Evolutionary conservation across 1,140 invertebrate genomes (phyloP).

Genomic region (Cyclargus thomasi): DNA sequence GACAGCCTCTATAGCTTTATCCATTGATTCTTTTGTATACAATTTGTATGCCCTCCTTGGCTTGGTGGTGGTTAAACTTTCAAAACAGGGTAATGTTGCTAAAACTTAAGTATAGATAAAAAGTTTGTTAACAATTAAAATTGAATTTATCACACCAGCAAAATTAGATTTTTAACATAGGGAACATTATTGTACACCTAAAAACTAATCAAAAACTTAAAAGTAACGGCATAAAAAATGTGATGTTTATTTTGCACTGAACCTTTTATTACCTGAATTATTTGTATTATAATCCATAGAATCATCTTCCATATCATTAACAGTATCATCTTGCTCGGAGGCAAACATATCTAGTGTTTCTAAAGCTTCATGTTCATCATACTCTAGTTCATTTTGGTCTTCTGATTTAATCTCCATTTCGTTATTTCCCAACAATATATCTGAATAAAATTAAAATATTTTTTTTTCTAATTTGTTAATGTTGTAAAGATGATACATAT

Average conservation of each 20-base stretch:
- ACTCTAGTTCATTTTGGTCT: background rate
- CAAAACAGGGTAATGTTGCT: background rate
- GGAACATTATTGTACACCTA: too few relatives aligned
- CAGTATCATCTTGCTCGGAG: background rate
- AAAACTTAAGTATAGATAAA: background rate
- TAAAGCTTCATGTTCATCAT: background rate
- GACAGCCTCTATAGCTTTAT: constrained; percentile 21
- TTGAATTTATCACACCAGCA: too few relatives aligned
- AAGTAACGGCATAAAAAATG: too few relatives aligned
- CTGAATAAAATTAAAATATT: background rate
- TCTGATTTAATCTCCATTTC: background rate
- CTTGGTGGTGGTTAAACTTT: background rate
- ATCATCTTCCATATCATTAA: too few relatives aligned
- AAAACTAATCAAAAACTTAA: too few relatives aligned
- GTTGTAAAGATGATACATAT: too few relatives aligned
- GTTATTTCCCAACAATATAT: background rate
- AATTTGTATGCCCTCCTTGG: constrained; percentile 32
- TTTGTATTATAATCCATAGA: too few relatives aligned
- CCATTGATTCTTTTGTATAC: constrained; percentile 27
- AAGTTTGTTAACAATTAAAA: too few relatives aligned
- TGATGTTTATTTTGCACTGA: too few relatives aligned
- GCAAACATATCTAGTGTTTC: background rate
- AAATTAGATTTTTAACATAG: too few relatives aligned
- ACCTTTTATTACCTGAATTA: too few relatives aligned
- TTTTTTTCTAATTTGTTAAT: background rate